These are phyloP conservation scores for Tapirus terrestris DNA, from an alignment of 2,113 vertebrate species.

Conservation along the genomic window DNA sequence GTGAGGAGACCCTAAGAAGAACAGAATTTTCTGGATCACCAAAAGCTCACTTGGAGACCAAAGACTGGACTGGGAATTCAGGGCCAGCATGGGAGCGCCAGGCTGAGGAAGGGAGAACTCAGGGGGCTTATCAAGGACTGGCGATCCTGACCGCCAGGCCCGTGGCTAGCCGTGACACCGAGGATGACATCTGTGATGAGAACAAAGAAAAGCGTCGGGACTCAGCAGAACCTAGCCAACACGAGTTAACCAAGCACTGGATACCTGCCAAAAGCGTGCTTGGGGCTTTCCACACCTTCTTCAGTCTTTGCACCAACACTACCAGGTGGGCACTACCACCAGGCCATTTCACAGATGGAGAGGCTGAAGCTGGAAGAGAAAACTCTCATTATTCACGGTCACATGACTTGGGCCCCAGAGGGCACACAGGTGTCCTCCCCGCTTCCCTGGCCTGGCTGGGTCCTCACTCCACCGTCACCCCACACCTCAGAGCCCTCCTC, in stretches of 20 bases:
- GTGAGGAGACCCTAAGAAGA: background rate
- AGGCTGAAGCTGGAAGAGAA: background rate
- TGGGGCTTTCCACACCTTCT: background rate
- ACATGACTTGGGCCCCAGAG: background rate
- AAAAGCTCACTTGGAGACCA: background rate
- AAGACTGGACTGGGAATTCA: background rate
- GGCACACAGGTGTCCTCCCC: accelerated
- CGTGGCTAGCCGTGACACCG: background rate
- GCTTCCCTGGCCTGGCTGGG: background rate
- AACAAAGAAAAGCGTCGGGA: accelerated
- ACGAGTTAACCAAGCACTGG: accelerated
- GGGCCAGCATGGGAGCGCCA: background rate
- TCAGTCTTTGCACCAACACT: background rate
- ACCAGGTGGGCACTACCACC: accelerated
- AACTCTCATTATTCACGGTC: background rate
- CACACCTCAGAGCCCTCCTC: background rate
- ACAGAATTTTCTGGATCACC: background rate
- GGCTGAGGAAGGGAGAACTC: background rate
- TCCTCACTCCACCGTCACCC: background rate
- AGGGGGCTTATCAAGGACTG: background rate
- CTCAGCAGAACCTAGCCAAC: background rate
- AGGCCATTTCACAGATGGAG: background rate
- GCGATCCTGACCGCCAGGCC: background rate
- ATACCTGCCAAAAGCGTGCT: background rate
- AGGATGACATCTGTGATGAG: background rate